A percentile compares a stretch with the other conserved stretches of the same genome.
phyloP scores from a whole-genome alignment of 2,888 invertebrate species.

The Hydrotaea diabolus region DNA sequence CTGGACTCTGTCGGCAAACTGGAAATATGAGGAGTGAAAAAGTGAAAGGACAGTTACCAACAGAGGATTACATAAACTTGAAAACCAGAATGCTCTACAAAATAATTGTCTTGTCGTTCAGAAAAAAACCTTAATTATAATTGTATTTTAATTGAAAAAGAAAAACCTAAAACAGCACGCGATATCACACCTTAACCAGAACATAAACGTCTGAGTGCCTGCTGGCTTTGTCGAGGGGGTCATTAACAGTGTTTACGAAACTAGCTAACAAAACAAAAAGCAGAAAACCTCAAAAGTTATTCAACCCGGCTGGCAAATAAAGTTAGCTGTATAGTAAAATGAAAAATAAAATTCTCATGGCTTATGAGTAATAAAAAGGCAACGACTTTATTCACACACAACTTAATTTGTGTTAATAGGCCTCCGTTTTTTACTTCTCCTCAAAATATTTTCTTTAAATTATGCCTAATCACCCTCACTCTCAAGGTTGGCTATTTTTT shows the following conservation, averaged over 20 bases:
- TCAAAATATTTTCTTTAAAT: too few species aligned
- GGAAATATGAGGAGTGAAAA: neutral
- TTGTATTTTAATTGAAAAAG: neutral
- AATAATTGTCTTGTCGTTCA: neutral
- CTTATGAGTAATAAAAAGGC: neutral
- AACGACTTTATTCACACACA: too few species aligned
- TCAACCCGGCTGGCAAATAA: neutral
- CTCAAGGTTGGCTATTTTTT: too few species aligned
- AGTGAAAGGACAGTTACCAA: conserved; percentile 5
- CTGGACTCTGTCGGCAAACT: neutral
- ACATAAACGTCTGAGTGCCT: neutral
- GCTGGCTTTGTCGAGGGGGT: neutral
- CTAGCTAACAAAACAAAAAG: conserved; percentile 12
- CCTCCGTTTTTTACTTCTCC: too few species aligned
- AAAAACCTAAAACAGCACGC: neutral
- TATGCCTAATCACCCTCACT: neutral
- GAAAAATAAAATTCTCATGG: neutral
- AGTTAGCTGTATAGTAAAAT: neutral
- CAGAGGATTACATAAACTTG: neutral
- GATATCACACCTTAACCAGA: neutral
- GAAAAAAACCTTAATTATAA: neutral
- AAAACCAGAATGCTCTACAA: neutral
- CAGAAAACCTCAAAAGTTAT: neutral
- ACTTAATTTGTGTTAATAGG: too few species aligned
- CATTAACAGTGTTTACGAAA: conserved; percentile 29